Conservation (phyloP, 2,797 vertebrate species). For the Eremophila alpestris region DNA sequence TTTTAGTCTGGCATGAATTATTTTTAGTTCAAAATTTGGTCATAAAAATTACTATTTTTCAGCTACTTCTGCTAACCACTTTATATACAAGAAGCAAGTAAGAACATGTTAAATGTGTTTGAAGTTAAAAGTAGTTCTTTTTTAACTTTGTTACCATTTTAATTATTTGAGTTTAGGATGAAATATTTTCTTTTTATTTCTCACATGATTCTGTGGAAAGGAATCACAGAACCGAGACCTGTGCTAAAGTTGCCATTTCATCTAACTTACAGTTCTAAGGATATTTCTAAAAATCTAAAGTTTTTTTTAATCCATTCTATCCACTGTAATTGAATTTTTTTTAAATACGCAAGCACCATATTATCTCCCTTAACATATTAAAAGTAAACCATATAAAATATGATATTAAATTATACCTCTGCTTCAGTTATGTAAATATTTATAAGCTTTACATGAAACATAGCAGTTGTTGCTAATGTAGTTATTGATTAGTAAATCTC, state of each 20-base stretch:
- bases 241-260: not conserved
- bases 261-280: not conserved
- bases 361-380: slow-evolving; percentile 6
- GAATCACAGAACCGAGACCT: not conserved
- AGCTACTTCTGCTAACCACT: not conserved
- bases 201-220: not conserved
- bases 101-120: not conserved
- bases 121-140: not conserved
- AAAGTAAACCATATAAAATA: not conserved
- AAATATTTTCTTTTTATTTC: not conserved
- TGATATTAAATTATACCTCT: not conserved
- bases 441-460: slow-evolving; percentile 29
- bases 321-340: not conserved
- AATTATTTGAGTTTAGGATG: not conserved
- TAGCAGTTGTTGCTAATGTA: slow-evolving; percentile 18
- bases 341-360: not conserved
- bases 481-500: slow-evolving; percentile 41
- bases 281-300: not conserved
- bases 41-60: not conserved
- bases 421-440: slow-evolving; percentile 21
- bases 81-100: not conserved
- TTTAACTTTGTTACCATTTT: not conserved
- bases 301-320: not conserved
- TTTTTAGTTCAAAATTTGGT: not conserved
- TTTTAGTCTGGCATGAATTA: not conserved